Evolutionary conservation across 2,888 invertebrate species (phyloP).

Genomic region (Pherbina coryleti): DNA sequence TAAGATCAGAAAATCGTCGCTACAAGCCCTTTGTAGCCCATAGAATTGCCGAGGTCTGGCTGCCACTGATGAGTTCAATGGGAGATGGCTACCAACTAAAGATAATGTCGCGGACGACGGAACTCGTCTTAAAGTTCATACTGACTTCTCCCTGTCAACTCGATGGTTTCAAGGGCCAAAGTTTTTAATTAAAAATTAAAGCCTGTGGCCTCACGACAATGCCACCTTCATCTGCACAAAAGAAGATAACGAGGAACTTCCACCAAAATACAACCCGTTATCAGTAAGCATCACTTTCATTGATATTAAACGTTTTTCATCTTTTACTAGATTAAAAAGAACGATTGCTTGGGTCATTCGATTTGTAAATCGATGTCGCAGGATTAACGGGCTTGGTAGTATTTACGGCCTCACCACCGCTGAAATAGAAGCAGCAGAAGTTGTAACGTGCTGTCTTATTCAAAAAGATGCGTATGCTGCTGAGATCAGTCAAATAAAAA

Average conservation of each 20-base stretch:
- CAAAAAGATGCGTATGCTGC: neutral
- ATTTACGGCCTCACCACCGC: constrained; percentile 11
- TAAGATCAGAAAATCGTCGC: constrained; percentile 34
- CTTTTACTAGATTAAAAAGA: constrained; percentile 25
- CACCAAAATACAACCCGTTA: constrained; percentile 3
- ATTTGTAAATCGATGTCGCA: constrained; percentile 21
- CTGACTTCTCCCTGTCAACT: constrained; percentile 33
- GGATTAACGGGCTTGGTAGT: neutral
- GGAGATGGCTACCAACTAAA: too few relatives aligned
- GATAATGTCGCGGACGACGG: too few relatives aligned
- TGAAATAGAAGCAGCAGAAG: constrained; percentile 27
- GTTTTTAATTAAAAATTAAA: constrained; percentile 30
- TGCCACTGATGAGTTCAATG: constrained; percentile 40
- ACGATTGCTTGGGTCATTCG: constrained; percentile 35
- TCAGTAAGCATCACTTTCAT: constrained; percentile 15
- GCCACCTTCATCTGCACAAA: neutral
- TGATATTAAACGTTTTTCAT: constrained; percentile 25
- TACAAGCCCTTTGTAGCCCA: constrained; percentile 51
- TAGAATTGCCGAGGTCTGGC: constrained; percentile 50
- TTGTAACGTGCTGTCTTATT: neutral
- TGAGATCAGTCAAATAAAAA: neutral
- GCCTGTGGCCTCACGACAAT: constrained; percentile 31
- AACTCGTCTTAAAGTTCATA: constrained; percentile 39
- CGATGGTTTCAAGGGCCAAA: constrained; percentile 40
- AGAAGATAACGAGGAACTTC: constrained; percentile 33